These are phyloP conservation scores for Octomys mimax DNA, from an alignment of 2,797 vertebrate genomes.

Conservation along the genomic window DNA sequence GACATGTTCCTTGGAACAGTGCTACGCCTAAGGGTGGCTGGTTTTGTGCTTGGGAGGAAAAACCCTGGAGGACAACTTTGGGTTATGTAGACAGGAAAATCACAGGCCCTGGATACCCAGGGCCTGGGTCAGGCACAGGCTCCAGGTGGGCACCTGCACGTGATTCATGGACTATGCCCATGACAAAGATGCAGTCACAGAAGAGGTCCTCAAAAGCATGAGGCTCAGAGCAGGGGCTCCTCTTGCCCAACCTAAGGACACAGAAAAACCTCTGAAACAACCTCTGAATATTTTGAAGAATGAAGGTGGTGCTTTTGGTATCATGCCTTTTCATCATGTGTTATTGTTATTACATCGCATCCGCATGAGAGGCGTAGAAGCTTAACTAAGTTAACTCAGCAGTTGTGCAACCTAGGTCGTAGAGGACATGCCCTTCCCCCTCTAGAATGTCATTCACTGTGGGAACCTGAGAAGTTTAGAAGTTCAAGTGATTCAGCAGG, in stretches of 20 bases:
- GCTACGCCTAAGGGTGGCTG: not conserved
- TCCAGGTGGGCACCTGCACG: not conserved
- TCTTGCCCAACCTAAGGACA: not conserved
- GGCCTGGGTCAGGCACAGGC: not conserved
- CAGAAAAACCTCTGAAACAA: not conserved
- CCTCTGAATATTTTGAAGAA: constrained; percentile 35
- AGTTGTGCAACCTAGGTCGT: not conserved
- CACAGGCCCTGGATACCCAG: not conserved
- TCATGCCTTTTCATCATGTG: not conserved
- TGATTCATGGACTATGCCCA: not conserved
- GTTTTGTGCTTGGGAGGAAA: not conserved
- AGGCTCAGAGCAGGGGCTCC: not conserved
- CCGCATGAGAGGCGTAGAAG: not conserved
- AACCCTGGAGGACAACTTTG: not conserved
- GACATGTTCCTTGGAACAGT: not conserved
- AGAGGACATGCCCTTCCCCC: no score
- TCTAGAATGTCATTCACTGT: no score
- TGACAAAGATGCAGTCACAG: not conserved
- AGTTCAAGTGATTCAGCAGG: no score
- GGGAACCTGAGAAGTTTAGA: no score
- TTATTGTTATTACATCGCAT: not conserved
- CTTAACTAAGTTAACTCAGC: not conserved
- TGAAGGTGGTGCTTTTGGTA: not conserved
- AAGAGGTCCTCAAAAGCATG: not conserved
- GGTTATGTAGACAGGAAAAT: not conserved